Base-by-base conservation (phyloP, 2,888 invertebrate genomes). In the Scaptomyza parva region DNA sequence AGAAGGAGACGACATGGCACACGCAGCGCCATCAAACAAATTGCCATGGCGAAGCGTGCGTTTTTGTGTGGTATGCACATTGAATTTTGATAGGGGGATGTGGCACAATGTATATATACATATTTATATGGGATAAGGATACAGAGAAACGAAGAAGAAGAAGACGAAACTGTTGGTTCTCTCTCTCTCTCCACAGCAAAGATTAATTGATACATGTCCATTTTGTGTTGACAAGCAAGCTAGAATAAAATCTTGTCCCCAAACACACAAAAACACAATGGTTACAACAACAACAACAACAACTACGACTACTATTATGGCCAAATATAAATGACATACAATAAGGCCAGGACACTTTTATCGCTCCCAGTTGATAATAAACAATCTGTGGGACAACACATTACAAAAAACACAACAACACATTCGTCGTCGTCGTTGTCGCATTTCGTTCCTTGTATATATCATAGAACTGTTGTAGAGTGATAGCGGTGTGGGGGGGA, bases 161-260 rank as follows among this genome's bases (percentile, higher is more conserved):
- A 9, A 8, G 44, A 64, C 62, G n/a, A n/a, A 61, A 65, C 64
- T 54, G 57, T 47, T 55, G 55, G 63, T 45, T 64, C 67, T 28
- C 79, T 68, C 35, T 41, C 45, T n/a, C n/a, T n/a, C n/a, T n/a
- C 33, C 47, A 60, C 45, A 60, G 47, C 74, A 52, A 78, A 85
- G 85, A 88, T 85, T 85, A 85, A 85, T 88, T 88, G 85, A 85
- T 85, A 85, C 88, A 78, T 88, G 88, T 88, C 85, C 85, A 86
- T 88, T 88, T 86, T 75, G 77, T 85, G 84, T 87, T 88, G 88
- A 87, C 85, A 88, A 84, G 81, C 81, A 60, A 60, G 71, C 67
- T 68, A 67, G 78, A 66, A 76, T 70, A 73, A 84, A 87, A 87
- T 87, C 85, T 78, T 68, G 48, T 37, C 45, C 45, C 26, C 70